These are phyloP conservation scores for Illadopsis cleaveri DNA, from an alignment of 2,113 vertebrate species.

Conservation along the genomic window DNA sequence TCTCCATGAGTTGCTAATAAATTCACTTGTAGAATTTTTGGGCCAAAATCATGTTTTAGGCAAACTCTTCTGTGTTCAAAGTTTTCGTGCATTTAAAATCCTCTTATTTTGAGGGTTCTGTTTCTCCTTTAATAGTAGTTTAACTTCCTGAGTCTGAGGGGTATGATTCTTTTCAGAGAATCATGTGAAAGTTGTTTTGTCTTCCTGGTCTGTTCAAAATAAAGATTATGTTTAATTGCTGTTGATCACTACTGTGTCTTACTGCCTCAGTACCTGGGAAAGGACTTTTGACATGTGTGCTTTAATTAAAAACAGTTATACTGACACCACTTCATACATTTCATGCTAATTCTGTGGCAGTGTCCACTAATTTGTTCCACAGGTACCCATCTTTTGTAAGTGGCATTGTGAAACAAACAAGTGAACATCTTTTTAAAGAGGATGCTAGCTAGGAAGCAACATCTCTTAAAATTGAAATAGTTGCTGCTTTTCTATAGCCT, in stretches of 20 bases:
- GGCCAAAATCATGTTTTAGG: background rate
- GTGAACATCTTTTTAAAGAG: background rate
- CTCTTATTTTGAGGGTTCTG: background rate
- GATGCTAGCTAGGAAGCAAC: background rate
- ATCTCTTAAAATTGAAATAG: background rate
- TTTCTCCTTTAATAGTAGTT: background rate
- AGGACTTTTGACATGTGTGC: background rate
- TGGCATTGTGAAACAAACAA: background rate
- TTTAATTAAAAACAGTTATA: background rate
- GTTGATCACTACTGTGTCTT: background rate
- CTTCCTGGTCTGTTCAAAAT: background rate
- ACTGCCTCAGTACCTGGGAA: background rate
- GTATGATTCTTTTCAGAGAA: background rate
- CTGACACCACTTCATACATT: background rate
- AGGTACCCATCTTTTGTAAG: background rate
- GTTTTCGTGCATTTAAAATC: background rate
- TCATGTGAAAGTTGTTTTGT: background rate
- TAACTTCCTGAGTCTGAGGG: background rate
- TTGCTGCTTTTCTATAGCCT: background rate
- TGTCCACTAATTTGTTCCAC: background rate
- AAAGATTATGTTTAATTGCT: background rate
- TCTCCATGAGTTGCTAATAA: background rate
- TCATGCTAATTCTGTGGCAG: background rate
- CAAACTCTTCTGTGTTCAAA: background rate
- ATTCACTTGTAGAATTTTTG: background rate